Percentiles rank a stretch among this genome's conserved stretches.
Evolutionary conservation across 1,140 invertebrate species (phyloP).

Genomic region (Bathynomus jamesi): DNA sequence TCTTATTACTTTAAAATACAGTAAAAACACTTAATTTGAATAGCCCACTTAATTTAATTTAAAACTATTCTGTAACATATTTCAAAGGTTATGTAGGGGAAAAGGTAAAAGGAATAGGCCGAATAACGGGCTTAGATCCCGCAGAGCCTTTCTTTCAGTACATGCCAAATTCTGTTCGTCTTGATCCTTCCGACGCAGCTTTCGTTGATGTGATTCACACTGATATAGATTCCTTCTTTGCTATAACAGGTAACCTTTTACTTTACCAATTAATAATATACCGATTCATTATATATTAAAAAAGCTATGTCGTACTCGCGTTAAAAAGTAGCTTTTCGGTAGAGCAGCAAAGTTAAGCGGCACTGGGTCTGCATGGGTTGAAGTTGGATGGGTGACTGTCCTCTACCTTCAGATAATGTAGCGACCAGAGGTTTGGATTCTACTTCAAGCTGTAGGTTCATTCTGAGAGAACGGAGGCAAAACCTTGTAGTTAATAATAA

Average conservation of each 20-base stretch:
- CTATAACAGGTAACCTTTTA: constrained; percentile 48
- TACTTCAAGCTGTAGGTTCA: no score
- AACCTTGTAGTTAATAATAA: no score
- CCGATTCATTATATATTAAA: not conserved
- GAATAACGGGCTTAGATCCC: constrained; percentile 58
- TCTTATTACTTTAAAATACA: no score
- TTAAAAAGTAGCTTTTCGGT: no score
- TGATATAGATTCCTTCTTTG: constrained; percentile 73
- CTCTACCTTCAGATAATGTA: no score
- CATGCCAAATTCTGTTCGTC: constrained; percentile 64
- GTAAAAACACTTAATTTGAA: not conserved
- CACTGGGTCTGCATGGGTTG: no score
- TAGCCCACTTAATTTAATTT: not conserved
- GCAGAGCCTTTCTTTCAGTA: constrained; percentile 81
- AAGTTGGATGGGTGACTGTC: no score
- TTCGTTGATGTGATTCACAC: constrained; percentile 84
- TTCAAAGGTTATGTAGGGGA: constrained; percentile 66
- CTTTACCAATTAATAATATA: not conserved
- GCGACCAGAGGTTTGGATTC: no score
- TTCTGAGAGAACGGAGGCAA: no score
- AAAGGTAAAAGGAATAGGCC: constrained; percentile 58
- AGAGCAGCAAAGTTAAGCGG: no score
- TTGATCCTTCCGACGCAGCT: constrained; percentile 68
- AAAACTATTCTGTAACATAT: not conserved
- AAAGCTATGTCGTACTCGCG: no score